Evolutionary conservation across 2,888 invertebrate species (phyloP), one percentile per base, ranked within the genome.

Genomic region (Steromphala cineraria): DNA sequence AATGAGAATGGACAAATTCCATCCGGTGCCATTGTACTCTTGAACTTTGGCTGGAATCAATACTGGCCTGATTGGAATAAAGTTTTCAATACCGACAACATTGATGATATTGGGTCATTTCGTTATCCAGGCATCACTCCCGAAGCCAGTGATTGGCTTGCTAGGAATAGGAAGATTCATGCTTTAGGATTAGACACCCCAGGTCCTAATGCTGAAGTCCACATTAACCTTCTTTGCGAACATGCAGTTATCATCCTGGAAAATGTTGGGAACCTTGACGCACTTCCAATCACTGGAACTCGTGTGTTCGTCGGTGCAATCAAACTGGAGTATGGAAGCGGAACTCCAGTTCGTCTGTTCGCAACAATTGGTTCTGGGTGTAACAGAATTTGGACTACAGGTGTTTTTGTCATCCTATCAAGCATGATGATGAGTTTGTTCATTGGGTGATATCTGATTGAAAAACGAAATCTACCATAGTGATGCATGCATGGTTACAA

Each of bases 181-280:
- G 94, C 96, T 82, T 94, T 95, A 3, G 96, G 96, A 0, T 94
- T 96, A 0, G 96, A 96, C 89, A 94, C 95, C 0, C 94, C 95
- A 0, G 95, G 95, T 13, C 92, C 95, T 2, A 96, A 96, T 91
- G 93, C 94, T 0, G 95, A 95, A 85, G 94, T 92, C 5, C 95
- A 95, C 87, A 94, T 94, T 0, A 94, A 94, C 28, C n/a, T 19
- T 2, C 93, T 89, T 1, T 86, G 86, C n/a, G 19, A 19, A 4
- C 88, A 91, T 8, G 93, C 94, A 82, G 92, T 95, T n/a, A 95
- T 94, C 84, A 90, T 93, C 85, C 92, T 96, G 52, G 96, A 96
- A 91, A 96, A 95, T 88, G 95, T 96, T 2, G 94, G 95, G 62
- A 89, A 95, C 21, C 76, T 88, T 8, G 75, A 84, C 5, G 52